Evolutionary conservation across 2,797 vertebrate genomes (phyloP).

Genomic region (Sarcophilus harrisii): DNA sequence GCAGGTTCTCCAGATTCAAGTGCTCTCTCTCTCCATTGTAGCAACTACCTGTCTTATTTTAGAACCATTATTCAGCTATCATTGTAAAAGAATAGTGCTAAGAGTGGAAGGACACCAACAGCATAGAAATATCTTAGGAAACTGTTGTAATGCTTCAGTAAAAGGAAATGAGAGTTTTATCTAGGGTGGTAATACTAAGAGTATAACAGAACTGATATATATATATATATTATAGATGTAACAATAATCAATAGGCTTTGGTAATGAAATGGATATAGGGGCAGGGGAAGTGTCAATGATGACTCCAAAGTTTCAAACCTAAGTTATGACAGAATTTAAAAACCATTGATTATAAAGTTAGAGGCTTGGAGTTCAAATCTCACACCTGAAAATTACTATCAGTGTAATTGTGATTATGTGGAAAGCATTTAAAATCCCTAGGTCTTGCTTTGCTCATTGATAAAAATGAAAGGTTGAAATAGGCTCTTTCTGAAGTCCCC

Average conservation of each 20-base stretch:
- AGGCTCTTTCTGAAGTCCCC: not conserved
- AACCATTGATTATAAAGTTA: not conserved
- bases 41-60: not conserved
- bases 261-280: too few species aligned
- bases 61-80: not conserved
- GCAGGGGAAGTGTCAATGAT: not conserved
- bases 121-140: not conserved
- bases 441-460: not conserved
- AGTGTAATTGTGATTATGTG: not conserved
- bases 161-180: not conserved
- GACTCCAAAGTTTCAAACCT: not conserved
- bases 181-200: not conserved
- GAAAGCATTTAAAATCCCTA: not conserved
- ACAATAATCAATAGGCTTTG: not conserved
- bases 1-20: not conserved
- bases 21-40: too few species aligned
- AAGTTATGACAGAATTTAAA: not conserved
- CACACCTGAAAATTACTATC: not conserved
- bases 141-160: not conserved
- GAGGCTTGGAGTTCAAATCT: not conserved
- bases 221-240: not conserved
- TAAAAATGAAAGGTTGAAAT: not conserved
- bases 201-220: not conserved
- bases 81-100: not conserved
- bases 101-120: not conserved